Percentiles rank a stretch among this genome's conserved stretches.
Evolutionary conservation across 2,797 vertebrate species (phyloP).

Genomic region (Petrocephalus sullivani): DNA sequence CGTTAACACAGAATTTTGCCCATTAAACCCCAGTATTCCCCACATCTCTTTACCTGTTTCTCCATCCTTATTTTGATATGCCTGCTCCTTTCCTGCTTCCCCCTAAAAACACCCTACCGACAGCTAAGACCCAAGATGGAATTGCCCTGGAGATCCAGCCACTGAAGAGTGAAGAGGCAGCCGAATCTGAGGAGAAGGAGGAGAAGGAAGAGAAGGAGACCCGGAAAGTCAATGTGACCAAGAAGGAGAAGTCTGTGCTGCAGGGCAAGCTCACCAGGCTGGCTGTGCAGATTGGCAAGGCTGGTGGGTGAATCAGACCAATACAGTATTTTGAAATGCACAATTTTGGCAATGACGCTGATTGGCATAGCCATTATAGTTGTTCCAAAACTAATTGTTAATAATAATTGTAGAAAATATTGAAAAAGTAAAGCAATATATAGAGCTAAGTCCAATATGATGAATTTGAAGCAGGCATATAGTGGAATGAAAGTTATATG

Average conservation of each 20-base stretch:
- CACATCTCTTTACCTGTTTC: neutral
- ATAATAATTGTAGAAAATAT: neutral
- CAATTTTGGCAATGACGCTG: neutral
- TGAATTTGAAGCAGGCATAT: neutral
- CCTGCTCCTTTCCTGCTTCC: neutral
- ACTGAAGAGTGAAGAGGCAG: constrained; percentile 87
- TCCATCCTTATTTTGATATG: neutral
- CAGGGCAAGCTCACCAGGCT: constrained; percentile 92
- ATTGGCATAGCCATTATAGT: neutral
- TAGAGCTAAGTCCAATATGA: neutral
- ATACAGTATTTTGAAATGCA: neutral
- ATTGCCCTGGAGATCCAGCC: constrained; percentile 94
- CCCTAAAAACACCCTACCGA: constrained; percentile 10
- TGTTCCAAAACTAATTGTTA: neutral
- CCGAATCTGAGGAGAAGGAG: constrained; percentile 82
- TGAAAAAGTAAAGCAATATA: neutral
- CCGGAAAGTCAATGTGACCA: constrained; percentile 80
- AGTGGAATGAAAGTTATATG: neutral
- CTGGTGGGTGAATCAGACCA: constrained; percentile 64
- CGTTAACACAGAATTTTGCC: constrained; percentile 25
- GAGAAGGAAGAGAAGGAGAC: constrained; percentile 70
- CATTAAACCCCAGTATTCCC: constrained; percentile 25
- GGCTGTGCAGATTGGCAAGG: constrained; percentile 94
- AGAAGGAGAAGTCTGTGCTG: constrained; percentile 96
- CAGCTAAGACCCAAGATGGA: constrained; percentile 94